A percentile compares a stretch with the other conserved stretches of the same genome.
Conservation (phyloP, 1,140 invertebrate species). For the Diachasma alloeum region DNA sequence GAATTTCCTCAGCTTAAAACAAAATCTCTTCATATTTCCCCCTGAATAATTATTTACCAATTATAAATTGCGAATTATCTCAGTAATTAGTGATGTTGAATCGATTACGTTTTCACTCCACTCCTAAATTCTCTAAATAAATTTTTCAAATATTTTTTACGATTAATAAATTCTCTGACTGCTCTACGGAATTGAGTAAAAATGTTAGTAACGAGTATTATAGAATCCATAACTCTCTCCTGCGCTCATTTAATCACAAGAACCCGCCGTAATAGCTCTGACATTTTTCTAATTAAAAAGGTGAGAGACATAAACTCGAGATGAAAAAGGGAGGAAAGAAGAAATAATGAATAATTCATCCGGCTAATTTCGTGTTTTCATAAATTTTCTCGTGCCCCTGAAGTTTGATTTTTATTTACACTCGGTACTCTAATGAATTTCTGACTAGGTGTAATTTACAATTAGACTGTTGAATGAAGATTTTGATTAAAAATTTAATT, state of each 20-base stretch:
- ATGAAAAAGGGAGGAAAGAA: not conserved
- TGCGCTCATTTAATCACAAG: not conserved
- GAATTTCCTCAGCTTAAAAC: too few species aligned
- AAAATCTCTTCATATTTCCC: too few species aligned
- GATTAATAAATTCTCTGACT: not conserved
- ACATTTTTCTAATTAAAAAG: slow-evolving; percentile 12
- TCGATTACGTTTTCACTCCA: not conserved
- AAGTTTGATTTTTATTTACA: slow-evolving; percentile 3
- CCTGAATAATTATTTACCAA: too few species aligned
- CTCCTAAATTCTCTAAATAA: not conserved
- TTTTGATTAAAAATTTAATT: not conserved
- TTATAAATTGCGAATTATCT: too few species aligned
- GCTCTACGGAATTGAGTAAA: slow-evolving; percentile 9
- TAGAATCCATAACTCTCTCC: not conserved
- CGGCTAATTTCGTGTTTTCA: not conserved
- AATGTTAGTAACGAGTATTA: not conserved
- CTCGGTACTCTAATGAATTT: not conserved
- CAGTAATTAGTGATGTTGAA: too few species aligned
- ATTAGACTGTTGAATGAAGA: not conserved
- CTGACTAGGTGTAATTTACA: not conserved
- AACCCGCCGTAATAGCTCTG: not conserved
- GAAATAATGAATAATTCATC: not conserved
- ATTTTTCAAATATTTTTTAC: not conserved
- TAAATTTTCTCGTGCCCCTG: not conserved
- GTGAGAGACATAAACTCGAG: not conserved